Base-by-base conservation (phyloP, 2,797 vertebrate species). In the Sebastolobus alascanus region DNA sequence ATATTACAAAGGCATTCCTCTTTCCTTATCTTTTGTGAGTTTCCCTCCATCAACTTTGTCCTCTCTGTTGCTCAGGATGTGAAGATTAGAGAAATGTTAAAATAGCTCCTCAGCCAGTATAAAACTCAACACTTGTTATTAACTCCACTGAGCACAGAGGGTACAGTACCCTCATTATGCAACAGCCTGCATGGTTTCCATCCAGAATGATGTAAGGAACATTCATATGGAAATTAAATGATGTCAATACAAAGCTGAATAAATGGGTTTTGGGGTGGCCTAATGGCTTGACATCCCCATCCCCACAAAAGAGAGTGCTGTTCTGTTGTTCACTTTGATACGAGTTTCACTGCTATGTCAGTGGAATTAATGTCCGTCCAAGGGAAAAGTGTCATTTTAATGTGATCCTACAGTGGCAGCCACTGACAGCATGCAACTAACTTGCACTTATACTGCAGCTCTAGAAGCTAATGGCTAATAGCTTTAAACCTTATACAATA, bases 141-240 rank as follows among this genome's bases (percentile, higher is more conserved):
- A 72, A 59, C 38, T 50, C 22, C 14, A 20, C 37, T 56, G 56
- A 81, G 56, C 58, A 43, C 43, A 31, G 14, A 69, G 13, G 56
- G 43, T n/a, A 10, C 6, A 20, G 50, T 46, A 27, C 58, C 18
- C 43, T 70, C 31, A 63, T 63, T 75, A 76, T 29, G 55, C 4
- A 71, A 52, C 35, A 52, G 35, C 65, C 66, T 68, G 56, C 10
- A n/a, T 54, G 4, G 9, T 58, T 83, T 66, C n/a, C 31, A 22
- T 64, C 55, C 25, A 43, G 46, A 70, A 14, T 27, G 64, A 58
- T 27, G 43, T 38, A 18, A 35, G 20, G 20, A 70, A 58, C 37
- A 71, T 81, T 81, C 64, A 40, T 37, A 69, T 65, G 63, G 38
- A 82, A 84, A 66, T 81, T 9, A 43, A 74, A 43, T 70, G 25